Percentiles rank a stretch among this genome's conserved stretches.
Evolutionary conservation across 1,140 invertebrate genomes (phyloP).

Genomic region (Bombus turneri): DNA sequence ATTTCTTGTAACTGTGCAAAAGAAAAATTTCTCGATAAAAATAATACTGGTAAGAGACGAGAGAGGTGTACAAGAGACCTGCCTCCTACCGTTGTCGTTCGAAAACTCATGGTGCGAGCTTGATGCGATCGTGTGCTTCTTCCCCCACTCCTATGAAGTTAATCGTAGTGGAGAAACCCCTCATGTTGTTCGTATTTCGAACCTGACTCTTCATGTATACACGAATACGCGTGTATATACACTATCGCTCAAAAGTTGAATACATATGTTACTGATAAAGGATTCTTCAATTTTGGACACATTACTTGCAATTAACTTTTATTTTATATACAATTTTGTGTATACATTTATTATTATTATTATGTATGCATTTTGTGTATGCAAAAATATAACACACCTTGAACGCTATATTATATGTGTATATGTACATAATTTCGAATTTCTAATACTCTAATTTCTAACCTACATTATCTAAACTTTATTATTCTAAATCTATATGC

Average conservation of each 20-base stretch:
- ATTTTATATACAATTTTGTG: background rate
- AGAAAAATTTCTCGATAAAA: slow-evolving; percentile 15
- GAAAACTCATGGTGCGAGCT: slow-evolving; percentile 69
- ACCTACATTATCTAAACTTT: background rate
- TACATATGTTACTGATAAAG: background rate
- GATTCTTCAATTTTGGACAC: background rate
- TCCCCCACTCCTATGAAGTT: slow-evolving; percentile 32
- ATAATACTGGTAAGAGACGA: background rate
- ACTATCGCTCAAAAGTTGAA: slow-evolving; percentile 22
- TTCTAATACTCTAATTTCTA: background rate
- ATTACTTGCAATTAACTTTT: background rate
- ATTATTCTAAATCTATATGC: background rate
- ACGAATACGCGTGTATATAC: slow-evolving; percentile 27
- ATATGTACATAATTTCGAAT: background rate
- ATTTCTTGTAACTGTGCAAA: background rate
- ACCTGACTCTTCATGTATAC: slow-evolving; percentile 35
- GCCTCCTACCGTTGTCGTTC: slow-evolving; percentile 65
- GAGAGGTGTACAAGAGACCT: slow-evolving; percentile 40
- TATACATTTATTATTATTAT: background rate
- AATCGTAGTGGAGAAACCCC: slow-evolving; percentile 52
- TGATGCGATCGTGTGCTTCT: slow-evolving; percentile 58
- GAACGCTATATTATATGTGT: too few relatives aligned
- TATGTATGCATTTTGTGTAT: background rate
- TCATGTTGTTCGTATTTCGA: slow-evolving; percentile 53
- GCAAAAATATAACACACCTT: background rate